Evolutionary conservation across 2,888 invertebrate species (phyloP).

Genomic region (Tetragonula carbonaria): DNA sequence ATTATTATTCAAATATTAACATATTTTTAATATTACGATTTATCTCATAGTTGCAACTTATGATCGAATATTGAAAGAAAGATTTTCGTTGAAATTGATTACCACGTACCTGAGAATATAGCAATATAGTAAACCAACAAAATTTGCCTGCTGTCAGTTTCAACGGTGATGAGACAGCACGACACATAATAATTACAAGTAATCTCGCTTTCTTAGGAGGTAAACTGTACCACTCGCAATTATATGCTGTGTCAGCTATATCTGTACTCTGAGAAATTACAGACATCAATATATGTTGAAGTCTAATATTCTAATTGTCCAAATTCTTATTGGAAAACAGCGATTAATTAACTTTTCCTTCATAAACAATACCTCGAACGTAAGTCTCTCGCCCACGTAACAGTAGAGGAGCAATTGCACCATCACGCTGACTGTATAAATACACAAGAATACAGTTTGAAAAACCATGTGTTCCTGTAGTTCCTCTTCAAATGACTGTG

Average conservation of each 20-base stretch:
- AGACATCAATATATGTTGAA: background rate
- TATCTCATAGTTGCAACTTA: background rate
- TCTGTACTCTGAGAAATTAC: background rate
- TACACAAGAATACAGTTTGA: conserved; percentile 41
- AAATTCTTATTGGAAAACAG: background rate
- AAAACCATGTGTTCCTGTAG: conserved; percentile 1
- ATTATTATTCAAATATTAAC: too few relatives aligned
- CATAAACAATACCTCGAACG: conserved; percentile 42
- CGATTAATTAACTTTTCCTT: background rate
- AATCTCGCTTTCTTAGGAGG: conserved; percentile 29
- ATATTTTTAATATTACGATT: too few relatives aligned
- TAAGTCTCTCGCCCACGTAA: conserved; percentile 58
- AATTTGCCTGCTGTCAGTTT: conserved; percentile 60
- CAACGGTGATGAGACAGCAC: conserved; percentile 50
- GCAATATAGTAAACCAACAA: conserved; percentile 47
- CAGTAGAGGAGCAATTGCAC: conserved; percentile 64
- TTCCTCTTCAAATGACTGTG: conserved; percentile 42
- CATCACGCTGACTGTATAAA: conserved; percentile 59
- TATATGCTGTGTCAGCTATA: conserved; percentile 43
- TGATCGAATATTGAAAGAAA: background rate
- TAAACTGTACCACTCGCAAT: conserved; percentile 62
- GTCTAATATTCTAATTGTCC: too few relatives aligned
- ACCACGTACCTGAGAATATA: conserved; percentile 47
- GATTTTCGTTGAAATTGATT: background rate
- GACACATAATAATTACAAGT: conserved; percentile 55